Conservation (phyloP, 2,797 vertebrate species). For the Sebastes matsubarae region DNA sequence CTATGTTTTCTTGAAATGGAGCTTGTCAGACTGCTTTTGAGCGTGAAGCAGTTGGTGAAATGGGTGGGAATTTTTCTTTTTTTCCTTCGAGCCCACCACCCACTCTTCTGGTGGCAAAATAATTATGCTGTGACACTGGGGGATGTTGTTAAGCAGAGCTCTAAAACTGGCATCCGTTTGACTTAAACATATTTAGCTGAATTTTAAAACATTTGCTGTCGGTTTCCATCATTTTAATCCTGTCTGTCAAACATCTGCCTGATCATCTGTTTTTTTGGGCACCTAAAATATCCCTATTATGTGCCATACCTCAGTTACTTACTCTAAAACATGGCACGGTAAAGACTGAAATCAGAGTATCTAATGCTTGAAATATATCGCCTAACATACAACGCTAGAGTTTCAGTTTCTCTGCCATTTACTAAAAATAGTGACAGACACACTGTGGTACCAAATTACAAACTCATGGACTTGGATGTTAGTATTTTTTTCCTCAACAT, state of each 20-base stretch:
- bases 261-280: background rate
- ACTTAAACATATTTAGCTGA: slow-evolving; percentile 51
- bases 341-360: background rate
- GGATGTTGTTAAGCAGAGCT: slow-evolving; percentile 49
- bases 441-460: background rate
- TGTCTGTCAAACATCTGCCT: slow-evolving; percentile 16
- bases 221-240: slow-evolving; percentile 19
- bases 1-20: slow-evolving; percentile 2
- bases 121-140: slow-evolving; percentile 38
- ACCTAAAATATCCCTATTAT: background rate
- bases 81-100: slow-evolving; percentile 51
- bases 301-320: background rate
- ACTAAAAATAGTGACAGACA: background rate
- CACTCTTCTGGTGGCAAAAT: slow-evolving; percentile 59
- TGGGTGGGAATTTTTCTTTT: slow-evolving; percentile 34
- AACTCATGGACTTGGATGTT: background rate
- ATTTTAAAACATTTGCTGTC: slow-evolving; percentile 33
- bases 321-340: background rate
- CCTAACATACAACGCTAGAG: background rate
- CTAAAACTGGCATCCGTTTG: slow-evolving; percentile 47
- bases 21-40: slow-evolving; percentile 8
- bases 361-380: background rate
- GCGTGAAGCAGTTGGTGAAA: slow-evolving; percentile 38
- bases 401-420: background rate
- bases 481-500: background rate